These are phyloP conservation scores for Cebus imitator DNA, from an alignment of 2,113 vertebrate species.

Conservation along the genomic window DNA sequence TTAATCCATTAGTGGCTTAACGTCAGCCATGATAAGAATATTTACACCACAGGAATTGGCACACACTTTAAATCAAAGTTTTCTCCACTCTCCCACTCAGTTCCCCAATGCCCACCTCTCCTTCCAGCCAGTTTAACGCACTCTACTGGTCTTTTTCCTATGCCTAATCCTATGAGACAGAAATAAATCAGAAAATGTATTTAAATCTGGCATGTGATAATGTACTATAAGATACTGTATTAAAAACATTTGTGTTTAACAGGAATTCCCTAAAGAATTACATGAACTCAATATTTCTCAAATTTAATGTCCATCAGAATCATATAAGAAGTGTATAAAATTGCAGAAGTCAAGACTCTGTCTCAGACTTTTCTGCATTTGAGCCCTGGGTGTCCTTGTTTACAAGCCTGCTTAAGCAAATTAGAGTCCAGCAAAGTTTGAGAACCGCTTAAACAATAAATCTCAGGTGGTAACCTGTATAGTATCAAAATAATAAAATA, in stretches of 20 bases:
- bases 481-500: background rate
- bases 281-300: background rate
- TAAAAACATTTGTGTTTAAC: background rate
- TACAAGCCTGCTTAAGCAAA: background rate
- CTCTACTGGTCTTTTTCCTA: accelerated
- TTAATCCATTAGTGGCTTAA: background rate
- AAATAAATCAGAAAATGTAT: background rate
- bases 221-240: background rate
- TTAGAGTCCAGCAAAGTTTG: background rate
- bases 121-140: background rate
- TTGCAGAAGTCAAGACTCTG: background rate
- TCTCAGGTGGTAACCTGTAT: background rate
- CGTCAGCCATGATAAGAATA: background rate
- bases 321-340: background rate
- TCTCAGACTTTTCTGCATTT: background rate
- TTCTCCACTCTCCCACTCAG: background rate
- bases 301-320: background rate
- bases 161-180: background rate
- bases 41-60: background rate
- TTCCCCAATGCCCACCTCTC: accelerated
- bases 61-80: background rate
- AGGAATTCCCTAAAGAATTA: background rate
- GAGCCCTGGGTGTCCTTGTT: background rate
- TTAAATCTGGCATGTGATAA: background rate
- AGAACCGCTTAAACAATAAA: background rate